Conservation (phyloP, 2,113 vertebrate genomes). For the Rissa tridactyla region DNA sequence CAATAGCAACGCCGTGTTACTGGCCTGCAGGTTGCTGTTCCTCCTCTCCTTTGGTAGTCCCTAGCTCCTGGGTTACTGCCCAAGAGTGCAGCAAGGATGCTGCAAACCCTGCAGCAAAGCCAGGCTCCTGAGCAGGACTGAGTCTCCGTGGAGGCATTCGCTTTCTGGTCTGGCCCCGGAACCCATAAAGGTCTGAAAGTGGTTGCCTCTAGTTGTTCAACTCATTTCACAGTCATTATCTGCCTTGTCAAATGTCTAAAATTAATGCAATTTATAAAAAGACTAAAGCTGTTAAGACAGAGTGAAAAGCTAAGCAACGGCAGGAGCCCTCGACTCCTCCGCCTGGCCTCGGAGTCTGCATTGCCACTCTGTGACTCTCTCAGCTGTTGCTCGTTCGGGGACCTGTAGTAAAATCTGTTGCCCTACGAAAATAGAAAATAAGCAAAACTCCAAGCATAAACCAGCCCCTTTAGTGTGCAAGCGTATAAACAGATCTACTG, state of each 20-base stretch:
- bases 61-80: not conserved
- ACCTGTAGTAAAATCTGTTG: conserved; percentile 3
- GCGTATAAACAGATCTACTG: not conserved
- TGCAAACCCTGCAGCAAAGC: not conserved
- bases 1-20: not conserved
- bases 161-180: not conserved
- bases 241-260: not conserved
- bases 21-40: not conserved
- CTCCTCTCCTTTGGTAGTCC: not conserved
- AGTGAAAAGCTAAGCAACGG: not conserved
- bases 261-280: not conserved
- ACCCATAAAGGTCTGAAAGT: not conserved
- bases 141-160: accelerated
- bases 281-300: not conserved
- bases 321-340: not conserved
- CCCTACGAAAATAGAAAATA: not conserved
- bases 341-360: not conserved
- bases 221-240: not conserved
- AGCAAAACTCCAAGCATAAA: not conserved
- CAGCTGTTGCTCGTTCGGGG: not conserved
- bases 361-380: not conserved
- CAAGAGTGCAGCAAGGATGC: not conserved
- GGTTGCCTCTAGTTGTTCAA: not conserved
- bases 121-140: not conserved
- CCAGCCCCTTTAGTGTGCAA: not conserved